Percentiles rank a stretch among this genome's conserved stretches.
Conservation (phyloP, 2,113 vertebrate species). For the Myiopsitta monachus region DNA sequence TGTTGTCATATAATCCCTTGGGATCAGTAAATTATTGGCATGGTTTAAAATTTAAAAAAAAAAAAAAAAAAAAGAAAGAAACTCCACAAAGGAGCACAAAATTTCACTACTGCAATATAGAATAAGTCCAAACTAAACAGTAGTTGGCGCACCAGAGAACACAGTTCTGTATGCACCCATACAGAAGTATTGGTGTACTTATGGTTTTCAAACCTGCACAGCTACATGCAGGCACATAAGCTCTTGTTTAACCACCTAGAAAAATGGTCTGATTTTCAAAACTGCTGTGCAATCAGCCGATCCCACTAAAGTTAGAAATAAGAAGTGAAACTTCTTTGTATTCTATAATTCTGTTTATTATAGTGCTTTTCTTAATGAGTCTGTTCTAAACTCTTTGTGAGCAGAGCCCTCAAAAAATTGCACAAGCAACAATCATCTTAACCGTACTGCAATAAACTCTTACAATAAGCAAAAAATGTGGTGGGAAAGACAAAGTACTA, state of each 20-base stretch:
- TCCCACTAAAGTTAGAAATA: not conserved
- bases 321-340: not conserved
- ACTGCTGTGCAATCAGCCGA: not conserved
- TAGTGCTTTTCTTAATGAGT: not conserved
- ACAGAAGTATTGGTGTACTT: not conserved
- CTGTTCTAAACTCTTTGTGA: not conserved
- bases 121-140: not conserved
- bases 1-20: not conserved
- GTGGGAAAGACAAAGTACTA: slow-evolving; percentile 30
- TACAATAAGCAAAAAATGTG: slow-evolving; percentile 34
- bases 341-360: not conserved
- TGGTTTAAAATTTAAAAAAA: not conserved
- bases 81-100: not conserved
- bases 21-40: not conserved
- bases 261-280: not conserved
- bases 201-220: not conserved
- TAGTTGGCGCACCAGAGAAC: not conserved
- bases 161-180: rapidly evolving
- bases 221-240: rapidly evolving
- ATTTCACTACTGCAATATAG: not conserved
- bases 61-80: not conserved
- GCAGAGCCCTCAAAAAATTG: not conserved
- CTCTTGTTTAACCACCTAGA: not conserved
- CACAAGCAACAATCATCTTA: slow-evolving; percentile 17
- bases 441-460: not conserved